These are phyloP conservation scores for Hemichromis elongatus DNA, from an alignment of 2,113 vertebrate genomes.

Conservation along the genomic window DNA sequence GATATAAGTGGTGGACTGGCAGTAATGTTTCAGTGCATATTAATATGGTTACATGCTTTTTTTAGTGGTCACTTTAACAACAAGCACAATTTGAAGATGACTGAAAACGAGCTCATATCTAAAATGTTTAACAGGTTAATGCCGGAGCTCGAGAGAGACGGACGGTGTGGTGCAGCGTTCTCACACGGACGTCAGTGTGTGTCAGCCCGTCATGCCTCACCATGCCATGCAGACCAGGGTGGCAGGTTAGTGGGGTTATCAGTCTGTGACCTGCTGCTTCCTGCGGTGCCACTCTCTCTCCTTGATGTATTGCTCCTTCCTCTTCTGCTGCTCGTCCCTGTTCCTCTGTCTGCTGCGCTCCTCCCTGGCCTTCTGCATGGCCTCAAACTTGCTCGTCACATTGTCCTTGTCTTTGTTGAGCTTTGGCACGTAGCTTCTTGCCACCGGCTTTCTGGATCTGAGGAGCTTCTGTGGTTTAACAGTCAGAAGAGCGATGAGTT, in stretches of 20 bases:
- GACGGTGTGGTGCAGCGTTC: neutral
- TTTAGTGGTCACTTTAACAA: neutral
- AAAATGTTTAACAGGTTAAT: neutral
- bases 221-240: slow-evolving; percentile 60
- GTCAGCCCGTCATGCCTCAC: slow-evolving; percentile 46
- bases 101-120: neutral
- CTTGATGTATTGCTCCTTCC: slow-evolving; percentile 95
- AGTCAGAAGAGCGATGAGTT: neutral
- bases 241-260: slow-evolving; percentile 48
- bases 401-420: slow-evolving; percentile 80
- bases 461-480: slow-evolving; percentile 83
- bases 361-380: slow-evolving; percentile 96
- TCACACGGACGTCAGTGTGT: slow-evolving; percentile 32
- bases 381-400: slow-evolving; percentile 91
- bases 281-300: slow-evolving; percentile 91
- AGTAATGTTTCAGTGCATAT: neutral
- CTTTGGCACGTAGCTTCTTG: slow-evolving; percentile 92
- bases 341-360: slow-evolving; percentile 90
- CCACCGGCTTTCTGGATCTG: slow-evolving; percentile 85
- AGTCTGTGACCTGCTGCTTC: slow-evolving; percentile 89
- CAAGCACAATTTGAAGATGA: neutral
- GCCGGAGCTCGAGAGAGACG: neutral
- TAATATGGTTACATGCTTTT: neutral
- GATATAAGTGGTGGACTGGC: neutral
- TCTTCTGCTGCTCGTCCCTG: slow-evolving; percentile 90